Evolutionary conservation across 2,888 invertebrate species (phyloP), one percentile per base, ranked within the genome.

Genomic region (Lutraria lutraria): DNA sequence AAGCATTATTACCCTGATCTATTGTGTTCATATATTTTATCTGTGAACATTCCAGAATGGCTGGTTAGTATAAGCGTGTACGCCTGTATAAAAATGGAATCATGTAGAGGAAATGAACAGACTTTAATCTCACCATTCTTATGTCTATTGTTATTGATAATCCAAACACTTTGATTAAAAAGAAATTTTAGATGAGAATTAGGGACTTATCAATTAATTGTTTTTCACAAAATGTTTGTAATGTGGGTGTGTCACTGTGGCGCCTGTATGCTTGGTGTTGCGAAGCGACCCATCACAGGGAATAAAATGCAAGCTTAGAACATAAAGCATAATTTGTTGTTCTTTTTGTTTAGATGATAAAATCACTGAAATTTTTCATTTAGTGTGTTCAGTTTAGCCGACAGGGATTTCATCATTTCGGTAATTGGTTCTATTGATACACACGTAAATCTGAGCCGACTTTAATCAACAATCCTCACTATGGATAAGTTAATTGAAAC

Each of bases 181-280:
- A 76, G 29, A 34, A 76, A 76, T 76, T 76, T 76, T 76, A 31
- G 76, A 76, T 76, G 34, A 31, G 76, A 76, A 76, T 76, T 76
- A 76, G 76, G 4, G 29, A 76, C 16, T 34, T 76, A 76, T 76
- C 76, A 34, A 19, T 76, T 31, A 76, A 76, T 76, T 76, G 76
- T 31, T 31, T 19, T 31, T 34, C 1, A 76, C 19, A 31, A 31
- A 76, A 76, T 76, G 34, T 76, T 15, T 29, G 76, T 29, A 31
- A 25, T 76, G 19, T 34, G 31, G 76, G 76, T 76, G 76, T 76
- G 76, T 76, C 76, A 76, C 76, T 19, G 19, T 76, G 76, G 31
- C 76, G 76, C 76, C 76, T 6, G 72, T 72, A 34, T 15, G 13
- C 31, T 76, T 76, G 19, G 19, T 13, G 34, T 76, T 76, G 29